Percentiles rank a stretch among this genome's conserved stretches.
Conservation (phyloP, 2,113 vertebrate genomes). For the Ceyx melanurus region DNA sequence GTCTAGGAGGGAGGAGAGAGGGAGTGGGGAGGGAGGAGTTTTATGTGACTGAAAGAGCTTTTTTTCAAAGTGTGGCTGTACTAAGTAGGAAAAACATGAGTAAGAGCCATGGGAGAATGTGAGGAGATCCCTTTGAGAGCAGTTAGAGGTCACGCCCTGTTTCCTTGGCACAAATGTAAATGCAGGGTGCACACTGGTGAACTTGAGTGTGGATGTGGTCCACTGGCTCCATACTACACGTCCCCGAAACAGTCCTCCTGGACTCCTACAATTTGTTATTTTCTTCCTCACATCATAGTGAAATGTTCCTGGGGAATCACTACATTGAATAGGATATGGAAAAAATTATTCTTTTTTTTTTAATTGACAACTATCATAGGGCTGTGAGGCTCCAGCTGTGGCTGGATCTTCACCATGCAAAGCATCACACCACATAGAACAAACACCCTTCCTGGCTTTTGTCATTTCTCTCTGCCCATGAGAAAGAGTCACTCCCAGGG, state of each 20-base stretch:
- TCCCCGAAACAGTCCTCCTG: not conserved
- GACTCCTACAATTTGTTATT: rapidly evolving
- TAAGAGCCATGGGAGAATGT: not conserved
- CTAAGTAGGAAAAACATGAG: not conserved
- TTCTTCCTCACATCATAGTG: not conserved
- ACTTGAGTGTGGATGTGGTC: rapidly evolving
- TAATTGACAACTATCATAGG: not conserved
- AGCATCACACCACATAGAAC: rapidly evolving
- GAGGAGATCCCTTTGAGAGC: not conserved
- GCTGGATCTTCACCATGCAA: not conserved
- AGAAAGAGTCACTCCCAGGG: not conserved
- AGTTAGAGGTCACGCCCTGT: not conserved
- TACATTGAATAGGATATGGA: not conserved
- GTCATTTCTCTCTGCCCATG: not conserved
- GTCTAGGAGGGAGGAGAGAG: not conserved
- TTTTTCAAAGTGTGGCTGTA: not conserved
- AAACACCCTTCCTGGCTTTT: not conserved
- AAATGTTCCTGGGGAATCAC: not conserved
- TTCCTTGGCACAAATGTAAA: not conserved
- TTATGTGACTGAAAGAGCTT: not conserved
- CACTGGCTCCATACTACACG: not conserved
- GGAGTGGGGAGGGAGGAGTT: not conserved
- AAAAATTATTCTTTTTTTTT: not conserved
- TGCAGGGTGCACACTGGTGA: not conserved
- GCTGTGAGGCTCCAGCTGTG: not conserved